These are phyloP conservation scores for Tympanoctomys barrerae DNA, from an alignment of 2,797 vertebrate species.

Conservation along the genomic window DNA sequence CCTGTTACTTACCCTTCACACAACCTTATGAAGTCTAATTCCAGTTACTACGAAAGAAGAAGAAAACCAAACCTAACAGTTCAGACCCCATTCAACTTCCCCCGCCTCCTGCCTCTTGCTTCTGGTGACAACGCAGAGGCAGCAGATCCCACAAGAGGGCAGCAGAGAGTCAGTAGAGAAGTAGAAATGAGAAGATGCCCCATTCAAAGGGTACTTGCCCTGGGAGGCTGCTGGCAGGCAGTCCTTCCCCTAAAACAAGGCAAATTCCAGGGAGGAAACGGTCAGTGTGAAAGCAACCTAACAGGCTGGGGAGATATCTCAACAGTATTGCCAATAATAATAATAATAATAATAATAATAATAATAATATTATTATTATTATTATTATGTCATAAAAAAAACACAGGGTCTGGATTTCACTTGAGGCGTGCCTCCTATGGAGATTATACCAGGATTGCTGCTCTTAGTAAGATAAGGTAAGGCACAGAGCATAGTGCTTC, in stretches of 20 bases:
- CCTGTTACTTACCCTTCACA: background rate
- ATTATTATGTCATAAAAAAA: background rate
- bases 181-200: rapidly evolving
- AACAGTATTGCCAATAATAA: too few species aligned
- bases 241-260: background rate
- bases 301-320: too few species aligned
- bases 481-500: background rate
- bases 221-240: too few species aligned
- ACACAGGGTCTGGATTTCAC: background rate
- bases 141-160: background rate
- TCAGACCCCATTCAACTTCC: background rate
- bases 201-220: background rate
- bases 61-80: background rate
- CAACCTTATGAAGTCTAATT: background rate
- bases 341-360: too few species aligned
- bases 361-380: too few species aligned
- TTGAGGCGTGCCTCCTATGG: background rate
- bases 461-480: background rate
- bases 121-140: background rate
- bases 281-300: background rate
- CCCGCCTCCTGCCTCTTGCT: background rate
- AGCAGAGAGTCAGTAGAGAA: background rate
- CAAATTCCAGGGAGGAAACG: background rate
- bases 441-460: background rate
- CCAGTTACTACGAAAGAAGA: background rate